Evolutionary conservation across 2,888 invertebrate genomes (phyloP).

Genomic region (Tinea pellionella): DNA sequence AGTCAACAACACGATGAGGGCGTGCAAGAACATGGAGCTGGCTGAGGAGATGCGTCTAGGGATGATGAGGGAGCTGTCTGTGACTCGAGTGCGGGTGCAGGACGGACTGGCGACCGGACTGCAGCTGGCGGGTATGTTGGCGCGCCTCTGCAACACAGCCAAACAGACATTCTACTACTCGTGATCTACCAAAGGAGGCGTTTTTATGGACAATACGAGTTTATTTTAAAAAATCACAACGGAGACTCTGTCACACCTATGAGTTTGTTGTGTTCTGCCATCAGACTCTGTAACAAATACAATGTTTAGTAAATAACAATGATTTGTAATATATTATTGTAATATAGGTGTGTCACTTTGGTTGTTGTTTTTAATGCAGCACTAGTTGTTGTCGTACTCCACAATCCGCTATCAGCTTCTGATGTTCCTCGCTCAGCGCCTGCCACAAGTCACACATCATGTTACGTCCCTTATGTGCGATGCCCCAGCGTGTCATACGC

Average conservation of each 20-base stretch:
- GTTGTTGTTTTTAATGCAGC: slow-evolving; percentile 35
- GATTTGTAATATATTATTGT: not conserved
- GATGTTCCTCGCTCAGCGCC: slow-evolving; percentile 88
- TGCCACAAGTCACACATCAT: slow-evolving; percentile 42
- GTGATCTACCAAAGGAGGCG: not conserved
- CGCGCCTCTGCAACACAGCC: slow-evolving; percentile 76
- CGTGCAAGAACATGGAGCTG: slow-evolving; percentile 87
- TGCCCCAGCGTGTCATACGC: slow-evolving; percentile 17
- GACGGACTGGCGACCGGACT: slow-evolving; percentile 89
- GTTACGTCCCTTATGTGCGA: too few species aligned
- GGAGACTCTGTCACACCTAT: not conserved
- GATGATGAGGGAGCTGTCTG: slow-evolving; percentile 91
- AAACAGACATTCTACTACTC: slow-evolving; percentile 14
- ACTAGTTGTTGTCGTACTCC: slow-evolving; percentile 45
- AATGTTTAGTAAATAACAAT: slow-evolving; percentile 15
- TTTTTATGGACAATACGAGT: not conserved
- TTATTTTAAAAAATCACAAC: too few species aligned
- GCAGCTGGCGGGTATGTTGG: slow-evolving; percentile 91
- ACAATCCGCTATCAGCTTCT: slow-evolving; percentile 76
- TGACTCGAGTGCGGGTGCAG: slow-evolving; percentile 89
- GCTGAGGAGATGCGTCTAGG: slow-evolving; percentile 85
- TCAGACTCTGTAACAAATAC: slow-evolving; percentile 60
- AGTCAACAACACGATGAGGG: slow-evolving; percentile 93
- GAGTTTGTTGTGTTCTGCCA: slow-evolving; percentile 65
- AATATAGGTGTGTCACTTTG: not conserved